A percentile compares a stretch with the other conserved stretches of the same genome.
Evolutionary conservation across 1,140 invertebrate species (phyloP).

Genomic region (Nephila pilipes): DNA sequence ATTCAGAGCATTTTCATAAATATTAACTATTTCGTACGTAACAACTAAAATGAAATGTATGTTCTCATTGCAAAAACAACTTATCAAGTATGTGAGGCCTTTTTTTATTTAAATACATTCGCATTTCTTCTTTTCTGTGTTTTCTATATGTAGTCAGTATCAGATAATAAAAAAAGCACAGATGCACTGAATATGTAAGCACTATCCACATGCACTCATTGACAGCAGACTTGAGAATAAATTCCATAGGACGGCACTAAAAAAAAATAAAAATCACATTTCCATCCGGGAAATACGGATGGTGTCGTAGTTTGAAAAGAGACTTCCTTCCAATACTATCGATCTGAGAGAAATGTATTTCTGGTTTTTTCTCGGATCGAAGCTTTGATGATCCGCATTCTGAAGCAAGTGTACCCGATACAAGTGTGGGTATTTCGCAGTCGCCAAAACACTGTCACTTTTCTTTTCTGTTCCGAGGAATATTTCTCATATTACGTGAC

Average conservation of each 20-base stretch:
- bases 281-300: background rate
- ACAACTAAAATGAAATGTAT: too few species aligned
- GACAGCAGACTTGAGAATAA: background rate
- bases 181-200: too few species aligned
- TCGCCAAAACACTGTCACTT: slow-evolving; percentile 46
- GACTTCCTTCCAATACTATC: slow-evolving; percentile 34
- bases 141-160: too few species aligned
- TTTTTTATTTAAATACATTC: too few species aligned
- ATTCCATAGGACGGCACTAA: background rate
- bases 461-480: background rate
- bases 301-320: background rate
- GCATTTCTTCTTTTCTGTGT: too few species aligned
- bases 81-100: too few species aligned
- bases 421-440: slow-evolving; percentile 10
- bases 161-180: too few species aligned
- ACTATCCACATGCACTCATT: background rate
- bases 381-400: slow-evolving; percentile 29
- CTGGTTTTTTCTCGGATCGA: slow-evolving; percentile 1
- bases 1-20: too few species aligned
- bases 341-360: slow-evolving; percentile 27
- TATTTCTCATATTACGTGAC: slow-evolving; percentile 56
- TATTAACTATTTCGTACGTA: too few species aligned
- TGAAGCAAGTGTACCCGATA: slow-evolving; percentile 37
- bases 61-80: too few species aligned
- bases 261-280: slow-evolving; percentile 6